Base-by-base conservation (phyloP, 2,797 vertebrate species). In the Peromyscus aztecus region DNA sequence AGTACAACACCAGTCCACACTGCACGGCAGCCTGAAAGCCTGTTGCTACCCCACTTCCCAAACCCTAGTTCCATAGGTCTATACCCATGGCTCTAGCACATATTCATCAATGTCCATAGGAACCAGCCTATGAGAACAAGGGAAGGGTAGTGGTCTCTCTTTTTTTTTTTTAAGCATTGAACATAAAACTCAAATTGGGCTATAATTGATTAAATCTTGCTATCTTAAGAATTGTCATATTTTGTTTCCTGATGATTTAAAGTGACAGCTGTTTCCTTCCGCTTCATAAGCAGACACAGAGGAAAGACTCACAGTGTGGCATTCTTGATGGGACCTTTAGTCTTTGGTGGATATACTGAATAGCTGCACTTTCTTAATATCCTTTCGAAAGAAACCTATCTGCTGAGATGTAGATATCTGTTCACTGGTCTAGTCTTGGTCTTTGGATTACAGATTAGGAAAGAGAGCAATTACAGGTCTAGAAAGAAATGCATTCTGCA, bases 401-500 rank as follows among this genome's bases (percentile, higher is more conserved):
- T 31, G 17, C 37, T 73, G 88, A 93, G 90, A 91, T 7, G 24
- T 16, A 84, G 16, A 9, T 77, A 23, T 63, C 76, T 92, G 6
- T 19, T 95, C 52, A 59, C 46, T 65, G 75, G 52, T 69, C n/a
- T 17, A 57, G 12, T 87, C 29, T 65, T 49, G n/a, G 43, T 87
- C 34, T 95, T 95, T 85, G 65, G 21, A 52, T 69, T 94, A 19
- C 49, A 76, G 61, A 88, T 93, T 78, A 77, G 34, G 31, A n/a
- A 90, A 93, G 63, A 94, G 29, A 73, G 17, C 76, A 94, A 63
- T 92, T 92, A 63, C 29, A 90, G 52, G 6, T 81, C 49, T 86
- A 94, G 63, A 78, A 90, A 82, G 29, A 94, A 88, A 52, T 92
- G 31, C 57, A 52, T 84, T 75, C 67, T 97, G 17, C 31, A 75